A percentile compares a stretch with the other conserved stretches of the same genome.
phyloP scores from a whole-genome alignment of 2,888 invertebrate genomes.

The Gymnocheta viridis region DNA sequence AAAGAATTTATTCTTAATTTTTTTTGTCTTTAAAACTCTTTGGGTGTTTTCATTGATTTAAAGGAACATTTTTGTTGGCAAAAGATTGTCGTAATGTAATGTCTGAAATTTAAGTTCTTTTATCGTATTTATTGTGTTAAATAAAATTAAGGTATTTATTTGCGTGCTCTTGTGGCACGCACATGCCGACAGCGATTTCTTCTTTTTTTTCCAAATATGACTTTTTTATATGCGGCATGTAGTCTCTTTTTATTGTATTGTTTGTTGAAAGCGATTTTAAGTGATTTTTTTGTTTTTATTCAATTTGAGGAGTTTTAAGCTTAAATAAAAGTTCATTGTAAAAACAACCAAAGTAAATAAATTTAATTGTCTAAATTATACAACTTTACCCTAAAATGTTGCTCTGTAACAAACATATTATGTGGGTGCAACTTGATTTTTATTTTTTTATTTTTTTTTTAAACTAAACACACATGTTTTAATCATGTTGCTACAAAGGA shows the following conservation, averaged over 20 bases:
- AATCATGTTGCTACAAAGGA: conserved; percentile 53
- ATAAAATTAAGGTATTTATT: conserved; percentile 59
- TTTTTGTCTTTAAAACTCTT: not conserved
- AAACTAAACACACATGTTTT: conserved; percentile 50
- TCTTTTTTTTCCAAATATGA: conserved; percentile 2
- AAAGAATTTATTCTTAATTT: conserved; percentile 13
- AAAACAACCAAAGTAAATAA: not conserved
- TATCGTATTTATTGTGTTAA: conserved; percentile 29
- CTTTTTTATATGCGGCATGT: conserved; percentile 21
- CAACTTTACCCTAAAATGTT: conserved; percentile 34
- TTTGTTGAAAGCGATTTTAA: not conserved
- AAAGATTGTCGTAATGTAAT: conserved; percentile 15
- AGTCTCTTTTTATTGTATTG: conserved; percentile 8
- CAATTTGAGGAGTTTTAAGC: conserved; percentile 18
- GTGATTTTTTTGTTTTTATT: conserved; percentile 19
- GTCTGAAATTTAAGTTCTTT: not conserved
- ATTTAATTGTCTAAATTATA: conserved; percentile 33
- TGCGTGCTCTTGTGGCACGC: conserved; percentile 69
- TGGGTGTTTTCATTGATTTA: not conserved
- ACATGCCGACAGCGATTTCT: conserved; percentile 66
- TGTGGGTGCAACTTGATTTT: conserved; percentile 50
- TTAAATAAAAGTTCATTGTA: conserved; percentile 31
- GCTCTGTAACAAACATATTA: conserved; percentile 11
- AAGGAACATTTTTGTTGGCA: not conserved
- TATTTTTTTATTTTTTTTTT: not conserved